A percentile compares a stretch with the other conserved stretches of the same genome.
These are phyloP conservation scores for Eretmochelys imbricata DNA, from an alignment of 2,113 vertebrate species.

Conservation along the genomic window DNA sequence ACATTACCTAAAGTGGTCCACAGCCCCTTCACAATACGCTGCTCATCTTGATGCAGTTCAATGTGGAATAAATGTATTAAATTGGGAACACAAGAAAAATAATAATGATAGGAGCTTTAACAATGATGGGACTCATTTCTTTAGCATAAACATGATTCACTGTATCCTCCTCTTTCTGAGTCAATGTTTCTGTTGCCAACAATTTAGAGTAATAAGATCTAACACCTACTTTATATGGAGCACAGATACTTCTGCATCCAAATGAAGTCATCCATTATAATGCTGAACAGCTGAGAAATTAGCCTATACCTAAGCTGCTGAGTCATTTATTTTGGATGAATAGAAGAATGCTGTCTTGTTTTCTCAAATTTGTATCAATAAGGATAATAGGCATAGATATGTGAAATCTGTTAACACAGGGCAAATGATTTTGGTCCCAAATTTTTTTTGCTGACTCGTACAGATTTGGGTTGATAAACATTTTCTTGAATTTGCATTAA, in stretches of 20 bases:
- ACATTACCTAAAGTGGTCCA: background rate
- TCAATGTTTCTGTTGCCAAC: background rate
- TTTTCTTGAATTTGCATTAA: background rate
- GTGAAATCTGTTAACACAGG: background rate
- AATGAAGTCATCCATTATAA: background rate
- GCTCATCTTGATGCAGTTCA: background rate
- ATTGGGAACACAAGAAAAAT: background rate
- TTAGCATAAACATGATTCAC: background rate
- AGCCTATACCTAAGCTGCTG: background rate
- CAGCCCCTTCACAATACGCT: background rate
- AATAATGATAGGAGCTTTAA: background rate
- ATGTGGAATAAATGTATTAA: background rate
- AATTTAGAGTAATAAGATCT: background rate
- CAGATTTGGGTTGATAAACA: background rate
- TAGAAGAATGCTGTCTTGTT: background rate
- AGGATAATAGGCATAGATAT: background rate
- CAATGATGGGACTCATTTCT: background rate
- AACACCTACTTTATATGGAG: background rate
- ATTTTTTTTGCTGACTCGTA: background rate
- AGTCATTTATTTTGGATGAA: background rate
- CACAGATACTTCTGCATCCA: background rate
- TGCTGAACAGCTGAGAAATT: background rate
- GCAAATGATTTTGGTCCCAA: background rate
- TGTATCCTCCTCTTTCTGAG: background rate
- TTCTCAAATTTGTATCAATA: background rate